Evolutionary conservation across 2,888 invertebrate genomes (phyloP).

Genomic region (Dryomyza anilis): DNA sequence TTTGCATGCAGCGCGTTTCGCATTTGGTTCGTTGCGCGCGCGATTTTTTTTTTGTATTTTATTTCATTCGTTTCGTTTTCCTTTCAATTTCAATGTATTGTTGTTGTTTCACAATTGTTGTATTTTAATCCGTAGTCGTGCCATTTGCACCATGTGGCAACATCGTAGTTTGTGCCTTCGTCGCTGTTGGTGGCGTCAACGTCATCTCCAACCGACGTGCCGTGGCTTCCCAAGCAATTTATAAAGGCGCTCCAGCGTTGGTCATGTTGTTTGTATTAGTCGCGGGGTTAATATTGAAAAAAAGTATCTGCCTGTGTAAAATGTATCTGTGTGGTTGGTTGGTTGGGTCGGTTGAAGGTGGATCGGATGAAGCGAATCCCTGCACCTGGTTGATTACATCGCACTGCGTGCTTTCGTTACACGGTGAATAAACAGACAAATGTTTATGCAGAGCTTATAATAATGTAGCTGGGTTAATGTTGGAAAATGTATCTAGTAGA

Average conservation of each 20-base stretch:
- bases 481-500: too few relatives aligned
- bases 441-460: too few relatives aligned
- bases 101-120: not conserved
- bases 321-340: too few relatives aligned
- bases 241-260: not conserved
- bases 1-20: slow-evolving; percentile 8
- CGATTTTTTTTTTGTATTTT: not conserved
- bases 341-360: slow-evolving; percentile 5
- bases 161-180: slow-evolving; percentile 6
- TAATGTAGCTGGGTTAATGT: too few relatives aligned
- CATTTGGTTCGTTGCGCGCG: slow-evolving; percentile 4
- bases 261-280: not conserved
- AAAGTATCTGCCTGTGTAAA: too few relatives aligned
- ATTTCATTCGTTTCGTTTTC: not conserved
- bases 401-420: not conserved
- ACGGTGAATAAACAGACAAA: not conserved
- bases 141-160: slow-evolving; percentile 20
- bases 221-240: not conserved
- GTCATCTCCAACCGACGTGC: not conserved
- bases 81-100: not conserved
- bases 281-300: not conserved
- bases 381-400: slow-evolving; percentile 23
- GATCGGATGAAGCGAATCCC: slow-evolving; percentile 13
- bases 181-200: slow-evolving; percentile 12
- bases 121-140: slow-evolving; percentile 1